Evolutionary conservation across 2,888 invertebrate genomes (phyloP), one percentile per base, ranked within the genome.

Genomic region (Napeogenes inachia): DNA sequence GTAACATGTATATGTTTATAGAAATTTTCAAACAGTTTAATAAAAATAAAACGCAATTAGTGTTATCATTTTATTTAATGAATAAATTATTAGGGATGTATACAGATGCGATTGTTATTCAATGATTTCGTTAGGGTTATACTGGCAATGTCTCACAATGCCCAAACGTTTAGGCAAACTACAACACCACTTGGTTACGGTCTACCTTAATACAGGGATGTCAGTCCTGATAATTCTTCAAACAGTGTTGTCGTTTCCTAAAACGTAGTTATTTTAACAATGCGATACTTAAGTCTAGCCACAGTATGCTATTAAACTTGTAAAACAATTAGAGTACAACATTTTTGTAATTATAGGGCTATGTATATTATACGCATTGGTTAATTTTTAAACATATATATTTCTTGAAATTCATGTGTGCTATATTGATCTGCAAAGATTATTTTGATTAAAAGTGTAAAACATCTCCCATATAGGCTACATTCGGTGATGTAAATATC

Each of bases 11-110:
- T n/a, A n/a, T 21, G 46, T 46, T 12, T 46, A 12, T 10, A n/a
- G n/a, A 12, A 4, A 45, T 1, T 30, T 32, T 13, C 21, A 21
- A 21, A 21, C 21, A 21, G 21, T 21, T 21, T 21, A 45, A 50
- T 13, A 10, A 61, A 46, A 58, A 47, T 21, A 45, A 60, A 56
- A 60, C 53, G n/a, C 42, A 33, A 12, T 50, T 35, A 56, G 30
- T 54, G 54, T 67, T 59, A 62, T 68, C 60, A 68, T 65, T 61
- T 65, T 62, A 58, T 68, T 70, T 68, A 69, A 71, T 71, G 62
- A 73, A 73, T 73, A 73, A 72, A 72, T 73, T 71, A 73, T 70
- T 68, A 65, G 61, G 50, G 65, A 61, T 64, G 66, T 66, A 65
- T 65, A 66, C 62, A 65, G 55, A 56, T 65, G 61, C 61, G 59